Evolutionary conservation across 2,888 invertebrate species (phyloP), one percentile per base, ranked within the genome.

Genomic region (Eupithecia subfuscata): DNA sequence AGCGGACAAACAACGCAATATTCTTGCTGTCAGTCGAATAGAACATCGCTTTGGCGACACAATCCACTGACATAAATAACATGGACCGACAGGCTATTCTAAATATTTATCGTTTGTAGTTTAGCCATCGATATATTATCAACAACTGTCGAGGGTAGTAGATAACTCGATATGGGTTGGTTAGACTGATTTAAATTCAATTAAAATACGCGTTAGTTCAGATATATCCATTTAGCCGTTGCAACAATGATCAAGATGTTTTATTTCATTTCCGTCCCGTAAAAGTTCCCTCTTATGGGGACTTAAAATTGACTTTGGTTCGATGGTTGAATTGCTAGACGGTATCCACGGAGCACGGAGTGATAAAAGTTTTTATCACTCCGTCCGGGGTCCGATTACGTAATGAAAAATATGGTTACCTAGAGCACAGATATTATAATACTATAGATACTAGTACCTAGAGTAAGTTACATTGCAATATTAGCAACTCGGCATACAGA

Each of bases 1-100:
- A 64, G 30, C 64, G 64, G 64, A 64, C 34, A 34, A 64, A 64
- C 64, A 64, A 64, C 25, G 25, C 60, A 60, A 64, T 64, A 16
- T 64, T 14, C 30, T 64, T 8, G 34, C 64, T 64, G 64, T 34
- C 64, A 64, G 30, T 64, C 34, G 34, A 18, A 64, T 34, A 34
- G 64, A 18, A 60, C 64, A 34, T 30, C 18, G 64, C 34, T 64
- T 34, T 64, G 9, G 34, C 3, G 34, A 34, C 34, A 64, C 64
- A 2, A 34, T 34, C 64, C 9, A 4, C 34, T 64, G 64, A 18
- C 34, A 64, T 64, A 34, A 34, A 64, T 64, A 18, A 34, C 64
- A 34, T 34, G 9, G 34, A 30, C 18, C 18, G 30, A 34, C 18
- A 64, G 64, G 64, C 64, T 18, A 64, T 64, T 64, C 64, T 34